Evolutionary conservation across 1,140 invertebrate species (phyloP).

Genomic region (Polypedilum vanderplanki): DNA sequence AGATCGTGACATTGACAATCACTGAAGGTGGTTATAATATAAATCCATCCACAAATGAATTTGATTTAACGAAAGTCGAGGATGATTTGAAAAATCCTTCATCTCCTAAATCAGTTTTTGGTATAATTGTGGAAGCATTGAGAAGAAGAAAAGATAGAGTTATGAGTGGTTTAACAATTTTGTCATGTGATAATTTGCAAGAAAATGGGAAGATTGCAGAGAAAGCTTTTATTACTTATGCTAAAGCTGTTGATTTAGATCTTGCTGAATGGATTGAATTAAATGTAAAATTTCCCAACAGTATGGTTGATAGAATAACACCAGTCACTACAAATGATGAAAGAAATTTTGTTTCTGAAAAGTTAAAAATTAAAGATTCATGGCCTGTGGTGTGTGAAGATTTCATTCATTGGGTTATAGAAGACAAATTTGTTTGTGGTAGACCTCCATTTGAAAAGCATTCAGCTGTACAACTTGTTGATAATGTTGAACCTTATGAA

Average conservation of each 20-base stretch:
- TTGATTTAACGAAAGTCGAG: background rate
- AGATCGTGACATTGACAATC: conserved; percentile 4
- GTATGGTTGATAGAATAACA: conserved; percentile 26
- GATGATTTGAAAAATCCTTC: background rate
- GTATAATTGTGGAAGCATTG: background rate
- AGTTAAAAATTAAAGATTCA: background rate
- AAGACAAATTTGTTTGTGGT: conserved; percentile 26
- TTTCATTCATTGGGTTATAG: conserved; percentile 27
- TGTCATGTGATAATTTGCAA: background rate
- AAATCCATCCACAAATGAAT: background rate
- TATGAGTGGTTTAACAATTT: background rate
- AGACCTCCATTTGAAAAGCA: background rate
- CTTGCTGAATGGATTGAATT: background rate
- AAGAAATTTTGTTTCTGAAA: background rate
- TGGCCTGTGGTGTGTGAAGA: conserved; percentile 20
- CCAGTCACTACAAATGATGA: conserved; percentile 19
- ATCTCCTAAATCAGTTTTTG: background rate
- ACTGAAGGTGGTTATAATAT: conserved; percentile 13
- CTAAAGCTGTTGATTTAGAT: background rate
- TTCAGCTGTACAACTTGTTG: conserved; percentile 11
- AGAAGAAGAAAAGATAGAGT: background rate
- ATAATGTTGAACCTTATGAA: conserved; percentile 27
- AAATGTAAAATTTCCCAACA: conserved; percentile 4
- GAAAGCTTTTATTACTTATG: background rate
- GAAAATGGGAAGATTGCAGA: conserved; percentile 20